Evolutionary conservation across 2,113 vertebrate species (phyloP), one percentile per base, ranked within the genome.

Genomic region (Rana temporaria): DNA sequence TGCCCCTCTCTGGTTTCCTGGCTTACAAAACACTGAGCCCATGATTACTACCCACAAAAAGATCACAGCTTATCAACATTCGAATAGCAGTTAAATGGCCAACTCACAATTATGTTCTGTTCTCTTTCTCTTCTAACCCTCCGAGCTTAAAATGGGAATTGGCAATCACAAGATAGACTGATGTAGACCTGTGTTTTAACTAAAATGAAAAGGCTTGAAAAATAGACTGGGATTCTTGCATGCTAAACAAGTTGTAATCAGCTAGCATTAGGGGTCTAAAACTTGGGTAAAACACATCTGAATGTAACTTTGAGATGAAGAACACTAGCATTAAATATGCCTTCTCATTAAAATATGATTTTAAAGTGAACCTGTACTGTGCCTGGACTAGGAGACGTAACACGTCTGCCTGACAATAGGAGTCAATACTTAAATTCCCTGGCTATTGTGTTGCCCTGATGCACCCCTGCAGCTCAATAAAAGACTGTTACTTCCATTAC

Each of bases 1-100:
- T 83, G 81, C 81, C 81, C 64, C 81, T 67, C 62, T 83, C 81
- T 83, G 81, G 72, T 76, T 76, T 75, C 60, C 34, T 68, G 72
- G 48, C 22, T 84, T 67, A 63, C 83, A 85, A 86, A 81, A 76
- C 82, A 87, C 66, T 79, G 71, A 85, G 85, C 68, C 79, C 22
- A 84, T 84, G 64, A 86, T 88, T 87, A 88, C 24, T 4, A 30
- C 62, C 78, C 75, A 84, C 67, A 87, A 76, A 65, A 83, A 74
- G 52, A 76, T 83, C 81, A 68, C 62, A 75, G 72, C 81, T 76
- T 67, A 83, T 68, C 55, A 76, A 32, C 34, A 76, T 76, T 83
- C 65, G 18, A 75, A 83, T 83, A 72, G 71, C 81, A 76, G 81
- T 60, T 83, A 68, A 83, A 83, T 83, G 71, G 81, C 81, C 71